Percentiles rank a stretch among this genome's conserved stretches.
Conservation (phyloP, 2,797 vertebrate species). For the Enteromius radiatus region DNA sequence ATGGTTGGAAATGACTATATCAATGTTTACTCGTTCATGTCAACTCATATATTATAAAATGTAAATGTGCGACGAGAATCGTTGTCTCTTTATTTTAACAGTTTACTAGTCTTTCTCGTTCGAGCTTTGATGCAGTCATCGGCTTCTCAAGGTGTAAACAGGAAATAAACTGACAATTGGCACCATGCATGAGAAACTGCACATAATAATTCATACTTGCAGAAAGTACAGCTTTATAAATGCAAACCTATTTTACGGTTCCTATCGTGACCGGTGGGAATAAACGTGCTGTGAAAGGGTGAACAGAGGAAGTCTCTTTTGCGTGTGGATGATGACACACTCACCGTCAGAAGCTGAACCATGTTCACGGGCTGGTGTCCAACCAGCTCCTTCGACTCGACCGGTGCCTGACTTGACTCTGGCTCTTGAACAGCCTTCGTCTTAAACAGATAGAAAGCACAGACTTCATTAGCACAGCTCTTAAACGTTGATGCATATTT, state of each 20-base stretch:
- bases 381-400: conserved; percentile 80
- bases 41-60: no score
- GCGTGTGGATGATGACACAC: conserved; percentile 37
- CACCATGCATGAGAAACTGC: neutral
- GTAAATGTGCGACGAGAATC: no score
- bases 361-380: conserved; percentile 90
- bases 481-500: neutral
- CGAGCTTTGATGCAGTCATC: neutral
- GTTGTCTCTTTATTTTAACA: neutral
- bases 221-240: neutral
- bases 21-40: neutral
- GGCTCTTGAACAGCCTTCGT: conserved; percentile 75
- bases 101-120: neutral
- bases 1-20: neutral
- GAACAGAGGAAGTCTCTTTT: no score
- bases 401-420: conserved; percentile 81
- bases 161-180: neutral
- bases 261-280: neutral
- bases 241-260: neutral
- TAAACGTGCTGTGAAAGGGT: neutral
- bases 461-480: neutral
- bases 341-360: conserved; percentile 95
- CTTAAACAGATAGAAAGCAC: neutral
- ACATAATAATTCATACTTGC: neutral
- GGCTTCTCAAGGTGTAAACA: neutral